These are phyloP conservation scores for Luperina testacea DNA, from an alignment of 2,888 invertebrate species.

Conservation along the genomic window DNA sequence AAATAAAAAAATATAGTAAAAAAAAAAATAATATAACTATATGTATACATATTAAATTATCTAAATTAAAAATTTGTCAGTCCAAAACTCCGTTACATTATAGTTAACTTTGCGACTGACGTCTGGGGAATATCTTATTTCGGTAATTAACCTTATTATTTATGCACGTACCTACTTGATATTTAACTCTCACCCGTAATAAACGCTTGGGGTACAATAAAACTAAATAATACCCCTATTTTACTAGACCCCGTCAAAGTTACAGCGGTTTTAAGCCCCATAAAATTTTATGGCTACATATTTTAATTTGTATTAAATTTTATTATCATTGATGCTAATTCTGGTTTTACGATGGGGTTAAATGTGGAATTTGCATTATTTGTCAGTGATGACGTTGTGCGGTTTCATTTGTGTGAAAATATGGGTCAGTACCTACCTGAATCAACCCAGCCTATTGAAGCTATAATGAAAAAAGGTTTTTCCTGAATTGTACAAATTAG, in stretches of 20 bases:
- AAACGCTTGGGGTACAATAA: conserved; percentile 40
- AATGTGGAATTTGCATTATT: neutral
- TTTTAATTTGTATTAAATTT: conserved; percentile 58
- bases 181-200: conserved; percentile 40
- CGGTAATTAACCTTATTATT: neutral
- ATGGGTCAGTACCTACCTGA: neutral
- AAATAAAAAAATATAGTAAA: neutral
- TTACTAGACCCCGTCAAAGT: conserved; percentile 49
- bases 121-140: neutral
- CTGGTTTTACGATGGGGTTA: conserved; percentile 32
- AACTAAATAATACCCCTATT: conserved; percentile 42
- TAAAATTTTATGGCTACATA: conserved; percentile 45
- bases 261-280: conserved; percentile 37
- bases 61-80: too few relatives aligned
- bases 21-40: neutral
- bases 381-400: neutral
- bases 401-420: conserved; percentile 2
- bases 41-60: too few relatives aligned
- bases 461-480: neutral
- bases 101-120: neutral
- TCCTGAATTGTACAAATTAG: neutral
- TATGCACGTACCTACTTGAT: conserved; percentile 21
- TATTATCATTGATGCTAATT: conserved; percentile 54
- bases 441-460: neutral
- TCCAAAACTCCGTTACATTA: too few relatives aligned